A percentile compares a stretch with the other conserved stretches of the same genome.
Evolutionary conservation across 2,888 invertebrate genomes (phyloP).

Genomic region (Amphimallon solstitiale): DNA sequence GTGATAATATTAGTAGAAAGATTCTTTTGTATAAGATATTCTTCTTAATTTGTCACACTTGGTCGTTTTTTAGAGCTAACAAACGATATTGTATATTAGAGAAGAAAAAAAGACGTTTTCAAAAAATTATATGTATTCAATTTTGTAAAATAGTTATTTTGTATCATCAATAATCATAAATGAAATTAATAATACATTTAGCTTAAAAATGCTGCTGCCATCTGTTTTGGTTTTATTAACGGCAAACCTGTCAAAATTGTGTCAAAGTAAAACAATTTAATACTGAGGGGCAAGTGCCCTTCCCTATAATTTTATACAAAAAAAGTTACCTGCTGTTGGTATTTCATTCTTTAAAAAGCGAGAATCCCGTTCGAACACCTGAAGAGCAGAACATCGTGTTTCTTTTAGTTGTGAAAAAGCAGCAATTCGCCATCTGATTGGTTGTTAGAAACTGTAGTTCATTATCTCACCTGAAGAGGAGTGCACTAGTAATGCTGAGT

Average conservation of each 20-base stretch:
- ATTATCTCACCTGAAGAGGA: slow-evolving; percentile 38
- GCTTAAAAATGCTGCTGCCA: slow-evolving; percentile 17
- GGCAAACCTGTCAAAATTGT: slow-evolving; percentile 26
- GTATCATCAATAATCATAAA: neutral
- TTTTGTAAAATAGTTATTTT: neutral
- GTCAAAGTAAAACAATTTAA: slow-evolving; percentile 28
- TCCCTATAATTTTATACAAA: slow-evolving; percentile 13
- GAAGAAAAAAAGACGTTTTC: too few species aligned
- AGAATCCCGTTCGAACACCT: slow-evolving; percentile 25
- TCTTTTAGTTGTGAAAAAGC: slow-evolving; percentile 27
- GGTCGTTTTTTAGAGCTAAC: too few species aligned
- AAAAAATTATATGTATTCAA: too few species aligned
- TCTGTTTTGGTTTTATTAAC: slow-evolving; percentile 19
- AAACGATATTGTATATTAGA: too few species aligned
- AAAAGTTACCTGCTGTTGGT: slow-evolving; percentile 18
- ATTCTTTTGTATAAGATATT: too few species aligned
- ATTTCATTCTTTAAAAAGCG: slow-evolving; percentile 23
- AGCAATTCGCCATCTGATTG: slow-evolving; percentile 32
- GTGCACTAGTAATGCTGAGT: slow-evolving; percentile 15
- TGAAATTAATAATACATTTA: neutral
- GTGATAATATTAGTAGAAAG: too few species aligned
- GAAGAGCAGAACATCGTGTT: slow-evolving; percentile 28
- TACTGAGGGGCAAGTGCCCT: slow-evolving; percentile 11
- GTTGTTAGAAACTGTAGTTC: slow-evolving; percentile 34
- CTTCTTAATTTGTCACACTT: too few species aligned